Conservation (phyloP, 2,888 invertebrate species). For the Clepsis dumicolana region DNA sequence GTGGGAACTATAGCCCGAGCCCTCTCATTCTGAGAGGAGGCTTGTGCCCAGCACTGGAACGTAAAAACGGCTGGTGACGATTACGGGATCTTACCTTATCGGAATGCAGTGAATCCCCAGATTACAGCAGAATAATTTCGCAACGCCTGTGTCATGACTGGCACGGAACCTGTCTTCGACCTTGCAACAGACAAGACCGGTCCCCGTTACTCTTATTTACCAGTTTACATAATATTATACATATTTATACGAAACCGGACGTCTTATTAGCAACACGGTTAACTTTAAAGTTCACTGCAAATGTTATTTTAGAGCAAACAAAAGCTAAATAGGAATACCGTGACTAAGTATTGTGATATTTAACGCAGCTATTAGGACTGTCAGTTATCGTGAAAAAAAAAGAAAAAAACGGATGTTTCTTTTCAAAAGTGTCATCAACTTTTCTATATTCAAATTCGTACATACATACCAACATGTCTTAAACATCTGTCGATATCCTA, state of each 20-base stretch:
- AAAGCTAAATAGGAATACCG: conserved; percentile 15
- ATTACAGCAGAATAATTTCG: conserved; percentile 27
- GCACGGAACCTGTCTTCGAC: conserved; percentile 71
- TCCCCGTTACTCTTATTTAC: conserved; percentile 35
- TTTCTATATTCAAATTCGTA: no score
- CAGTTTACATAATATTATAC: neutral
- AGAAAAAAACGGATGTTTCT: no score
- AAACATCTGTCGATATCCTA: no score
- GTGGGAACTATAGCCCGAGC: no score
- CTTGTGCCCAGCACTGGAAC: no score
- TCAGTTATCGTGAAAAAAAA: neutral
- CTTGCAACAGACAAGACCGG: conserved; percentile 58
- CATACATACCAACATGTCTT: no score
- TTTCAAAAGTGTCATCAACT: no score
- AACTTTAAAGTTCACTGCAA: conserved; percentile 32
- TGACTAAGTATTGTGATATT: conserved; percentile 34
- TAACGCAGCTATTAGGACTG: neutral
- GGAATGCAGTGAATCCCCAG: conserved; percentile 4
- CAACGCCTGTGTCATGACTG: conserved; percentile 29
- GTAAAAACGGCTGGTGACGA: no score
- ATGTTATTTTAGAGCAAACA: conserved; percentile 26
- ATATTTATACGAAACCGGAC: conserved; percentile 9
- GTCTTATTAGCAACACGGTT: neutral
- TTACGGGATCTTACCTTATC: neutral
- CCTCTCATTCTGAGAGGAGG: no score